These are phyloP conservation scores for Sula dactylatra DNA, from an alignment of 2,113 vertebrate genomes.

Conservation along the genomic window DNA sequence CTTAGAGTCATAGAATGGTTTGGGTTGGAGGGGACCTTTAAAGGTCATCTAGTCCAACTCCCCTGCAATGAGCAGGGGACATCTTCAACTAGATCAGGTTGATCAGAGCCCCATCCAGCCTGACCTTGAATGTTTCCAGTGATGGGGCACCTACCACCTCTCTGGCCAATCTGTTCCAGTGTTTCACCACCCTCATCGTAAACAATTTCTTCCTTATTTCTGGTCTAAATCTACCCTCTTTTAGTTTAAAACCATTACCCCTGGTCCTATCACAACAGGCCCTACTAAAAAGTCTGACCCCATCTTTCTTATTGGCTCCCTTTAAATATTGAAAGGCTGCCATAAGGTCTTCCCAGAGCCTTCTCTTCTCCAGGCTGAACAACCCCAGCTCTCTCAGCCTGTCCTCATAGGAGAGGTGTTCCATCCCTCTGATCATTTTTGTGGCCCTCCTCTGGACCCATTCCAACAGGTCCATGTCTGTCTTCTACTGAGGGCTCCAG, in stretches of 20 bases:
- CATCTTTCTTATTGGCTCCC: not conserved
- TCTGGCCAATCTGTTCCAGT: not conserved
- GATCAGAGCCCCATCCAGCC: not conserved
- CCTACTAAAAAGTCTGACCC: not conserved
- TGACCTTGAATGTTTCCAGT: not conserved
- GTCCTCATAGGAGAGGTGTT: not conserved
- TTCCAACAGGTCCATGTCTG: not conserved
- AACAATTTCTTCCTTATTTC: not conserved
- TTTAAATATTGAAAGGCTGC: not conserved
- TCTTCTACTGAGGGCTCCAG: not conserved
- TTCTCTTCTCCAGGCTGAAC: not conserved
- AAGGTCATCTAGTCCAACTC: not conserved
- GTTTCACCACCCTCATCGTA: not conserved
- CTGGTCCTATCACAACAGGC: not conserved
- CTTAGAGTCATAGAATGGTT: not conserved
- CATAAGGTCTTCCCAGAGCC: not conserved
- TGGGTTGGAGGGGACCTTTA: not conserved
- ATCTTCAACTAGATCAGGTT: not conserved
- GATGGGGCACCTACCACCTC: not conserved
- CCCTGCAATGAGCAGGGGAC: not conserved
- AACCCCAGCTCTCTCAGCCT: not conserved
- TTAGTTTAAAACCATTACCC: not conserved
- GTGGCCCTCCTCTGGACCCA: not conserved
- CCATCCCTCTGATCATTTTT: not conserved
- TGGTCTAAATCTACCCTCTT: not conserved